Evolutionary conservation across 2,113 vertebrate genomes (phyloP).

Genomic region (Cyanocitta stelleri): DNA sequence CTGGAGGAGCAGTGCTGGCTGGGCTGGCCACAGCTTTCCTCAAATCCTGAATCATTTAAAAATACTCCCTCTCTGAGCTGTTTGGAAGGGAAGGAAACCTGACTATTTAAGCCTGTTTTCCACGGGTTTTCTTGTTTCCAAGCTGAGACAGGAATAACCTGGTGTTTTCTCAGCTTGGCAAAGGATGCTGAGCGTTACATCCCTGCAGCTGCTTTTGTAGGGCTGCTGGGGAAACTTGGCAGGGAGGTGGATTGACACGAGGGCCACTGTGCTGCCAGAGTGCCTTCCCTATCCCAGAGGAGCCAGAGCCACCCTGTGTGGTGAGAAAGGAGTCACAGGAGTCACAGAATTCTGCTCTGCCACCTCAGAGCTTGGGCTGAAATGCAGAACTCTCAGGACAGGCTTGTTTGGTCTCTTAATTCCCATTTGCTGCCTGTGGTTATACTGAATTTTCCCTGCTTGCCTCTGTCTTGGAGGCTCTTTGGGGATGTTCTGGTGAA

Average conservation of each 20-base stretch:
- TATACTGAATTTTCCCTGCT: not conserved
- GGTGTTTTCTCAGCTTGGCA: not conserved
- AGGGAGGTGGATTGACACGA: not conserved
- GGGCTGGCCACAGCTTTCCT: not conserved
- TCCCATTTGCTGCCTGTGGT: not conserved
- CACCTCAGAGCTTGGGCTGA: not conserved
- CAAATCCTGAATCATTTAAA: constrained; percentile 30
- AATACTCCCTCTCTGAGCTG: not conserved
- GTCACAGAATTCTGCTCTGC: not conserved
- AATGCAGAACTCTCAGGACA: not conserved
- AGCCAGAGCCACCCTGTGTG: not conserved
- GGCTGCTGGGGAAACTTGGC: not conserved
- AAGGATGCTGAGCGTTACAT: not conserved
- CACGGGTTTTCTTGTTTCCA: not conserved
- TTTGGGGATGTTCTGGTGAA: not conserved
- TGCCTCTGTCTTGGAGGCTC: not conserved
- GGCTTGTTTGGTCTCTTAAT: not conserved
- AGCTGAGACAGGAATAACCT: not conserved
- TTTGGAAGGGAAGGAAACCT: not conserved
- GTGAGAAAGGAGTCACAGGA: not conserved
- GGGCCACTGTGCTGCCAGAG: not conserved
- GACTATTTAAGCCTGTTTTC: not conserved
- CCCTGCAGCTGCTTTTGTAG: not conserved
- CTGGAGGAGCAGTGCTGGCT: not conserved
- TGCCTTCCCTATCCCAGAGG: not conserved